phyloP scores from a whole-genome alignment of 2,797 vertebrate species.

The Brachymystax lenok region DNA sequence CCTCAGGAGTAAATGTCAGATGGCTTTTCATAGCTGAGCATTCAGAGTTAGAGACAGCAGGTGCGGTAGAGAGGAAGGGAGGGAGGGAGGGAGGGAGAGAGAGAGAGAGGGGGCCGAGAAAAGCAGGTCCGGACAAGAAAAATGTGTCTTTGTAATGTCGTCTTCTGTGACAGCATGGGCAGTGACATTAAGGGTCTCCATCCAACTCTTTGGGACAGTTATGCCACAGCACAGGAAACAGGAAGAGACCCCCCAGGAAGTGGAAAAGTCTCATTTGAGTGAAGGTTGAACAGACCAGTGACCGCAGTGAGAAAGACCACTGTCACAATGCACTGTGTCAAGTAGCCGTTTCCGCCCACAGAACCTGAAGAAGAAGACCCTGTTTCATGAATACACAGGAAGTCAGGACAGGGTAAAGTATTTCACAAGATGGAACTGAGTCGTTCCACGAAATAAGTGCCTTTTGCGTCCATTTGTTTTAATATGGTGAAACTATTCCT shows the following conservation, averaged over 20 bases:
- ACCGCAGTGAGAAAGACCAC: slow-evolving; percentile 18
- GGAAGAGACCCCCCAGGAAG: slow-evolving; percentile 36
- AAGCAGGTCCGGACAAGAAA: too few species aligned
- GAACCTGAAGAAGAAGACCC: not conserved
- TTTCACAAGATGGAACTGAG: not conserved
- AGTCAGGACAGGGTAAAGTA: not conserved
- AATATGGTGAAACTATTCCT: too few species aligned
- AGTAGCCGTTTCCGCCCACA: not conserved
- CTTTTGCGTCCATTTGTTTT: too few species aligned
- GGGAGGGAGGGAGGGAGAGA: too few species aligned
- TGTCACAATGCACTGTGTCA: slow-evolving; percentile 20
- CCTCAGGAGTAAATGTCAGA: too few species aligned
- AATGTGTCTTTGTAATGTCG: too few species aligned
- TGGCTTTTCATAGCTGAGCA: too few species aligned
- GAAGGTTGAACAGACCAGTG: not conserved
- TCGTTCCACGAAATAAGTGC: too few species aligned
- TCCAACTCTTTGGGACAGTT: not conserved
- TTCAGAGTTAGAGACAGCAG: too few species aligned
- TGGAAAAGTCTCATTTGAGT: not conserved
- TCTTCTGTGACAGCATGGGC: too few species aligned
- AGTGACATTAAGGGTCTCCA: not conserved
- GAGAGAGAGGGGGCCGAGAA: too few species aligned
- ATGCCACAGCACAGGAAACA: slow-evolving; percentile 23
- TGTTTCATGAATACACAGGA: slow-evolving; percentile 3
- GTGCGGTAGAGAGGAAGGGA: too few species aligned